A percentile compares a stretch with the other conserved stretches of the same genome.
Evolutionary conservation across 2,888 invertebrate species (phyloP).

Genomic region (Philonicus albiceps): DNA sequence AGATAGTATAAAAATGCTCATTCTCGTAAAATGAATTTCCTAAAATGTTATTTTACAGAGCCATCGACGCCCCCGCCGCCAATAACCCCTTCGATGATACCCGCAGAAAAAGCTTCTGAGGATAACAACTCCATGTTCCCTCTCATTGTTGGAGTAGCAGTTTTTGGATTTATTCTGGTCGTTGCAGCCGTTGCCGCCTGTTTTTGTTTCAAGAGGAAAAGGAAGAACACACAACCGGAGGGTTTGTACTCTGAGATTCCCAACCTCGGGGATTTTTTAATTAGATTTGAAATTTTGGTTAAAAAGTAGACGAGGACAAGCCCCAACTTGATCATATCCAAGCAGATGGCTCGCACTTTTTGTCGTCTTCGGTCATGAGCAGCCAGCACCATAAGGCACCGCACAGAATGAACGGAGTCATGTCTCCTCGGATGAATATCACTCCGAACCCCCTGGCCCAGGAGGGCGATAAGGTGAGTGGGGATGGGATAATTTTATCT

Average conservation of each 20-base stretch:
- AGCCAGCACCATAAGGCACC: slow-evolving; percentile 55
- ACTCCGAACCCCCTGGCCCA: slow-evolving; percentile 63
- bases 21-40: not conserved
- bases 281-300: not conserved
- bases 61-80: slow-evolving; percentile 54
- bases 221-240: slow-evolving; percentile 58
- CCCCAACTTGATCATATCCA: slow-evolving; percentile 63
- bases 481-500: not conserved
- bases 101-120: slow-evolving; percentile 54
- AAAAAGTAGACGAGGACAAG: slow-evolving; percentile 58
- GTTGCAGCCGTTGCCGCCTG: slow-evolving; percentile 58
- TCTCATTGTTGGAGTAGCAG: slow-evolving; percentile 60
- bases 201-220: slow-evolving; percentile 57
- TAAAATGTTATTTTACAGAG: slow-evolving; percentile 51
- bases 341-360: slow-evolving; percentile 59
- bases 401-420: slow-evolving; percentile 60
- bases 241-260: slow-evolving; percentile 52
- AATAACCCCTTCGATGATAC: slow-evolving; percentile 53
- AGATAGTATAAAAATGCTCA: not conserved
- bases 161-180: slow-evolving; percentile 58
- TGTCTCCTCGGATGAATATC: slow-evolving; percentile 61
- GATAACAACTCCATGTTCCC: slow-evolving; percentile 58
- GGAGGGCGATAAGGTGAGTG: slow-evolving; percentile 60
- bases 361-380: slow-evolving; percentile 47
- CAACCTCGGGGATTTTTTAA: not conserved